Conservation (phyloP, 1,140 invertebrate species). For the Halyomorpha halys region DNA sequence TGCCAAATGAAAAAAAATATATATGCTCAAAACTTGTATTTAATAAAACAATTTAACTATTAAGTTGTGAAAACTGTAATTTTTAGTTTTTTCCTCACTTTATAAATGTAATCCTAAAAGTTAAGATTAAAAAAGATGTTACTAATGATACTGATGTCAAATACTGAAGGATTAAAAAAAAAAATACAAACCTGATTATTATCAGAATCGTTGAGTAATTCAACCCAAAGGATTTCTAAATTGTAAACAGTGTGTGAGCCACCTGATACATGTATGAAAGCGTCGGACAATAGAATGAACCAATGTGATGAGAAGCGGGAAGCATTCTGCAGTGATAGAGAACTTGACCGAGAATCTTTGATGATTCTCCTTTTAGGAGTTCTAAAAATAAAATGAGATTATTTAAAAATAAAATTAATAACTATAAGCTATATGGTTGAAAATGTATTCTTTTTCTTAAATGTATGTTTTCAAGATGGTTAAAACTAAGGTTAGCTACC, state of each 20-base stretch:
- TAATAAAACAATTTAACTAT: too few relatives aligned
- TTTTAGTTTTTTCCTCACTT: too few relatives aligned
- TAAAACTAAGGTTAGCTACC: too few relatives aligned
- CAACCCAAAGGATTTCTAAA: constrained; percentile 69
- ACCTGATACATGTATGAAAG: constrained; percentile 58
- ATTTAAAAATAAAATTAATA: not conserved
- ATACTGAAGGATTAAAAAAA: not conserved
- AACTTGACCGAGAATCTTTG: constrained; percentile 59
- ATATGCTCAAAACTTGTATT: too few relatives aligned
- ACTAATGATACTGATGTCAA: too few relatives aligned
- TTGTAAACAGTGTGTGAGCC: constrained; percentile 50
- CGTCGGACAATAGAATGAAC: constrained; percentile 65
- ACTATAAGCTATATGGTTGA: too few relatives aligned
- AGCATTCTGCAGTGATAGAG: constrained; percentile 54
- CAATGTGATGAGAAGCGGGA: constrained; percentile 58
- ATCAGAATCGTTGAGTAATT: constrained; percentile 45
- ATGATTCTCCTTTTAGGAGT: constrained; percentile 60
- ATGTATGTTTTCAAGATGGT: too few relatives aligned
- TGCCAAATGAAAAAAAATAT: too few relatives aligned
- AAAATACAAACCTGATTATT: constrained; percentile 38
- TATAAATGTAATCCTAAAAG: too few relatives aligned
- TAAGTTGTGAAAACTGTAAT: too few relatives aligned
- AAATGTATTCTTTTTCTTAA: too few relatives aligned
- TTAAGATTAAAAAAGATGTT: too few relatives aligned
- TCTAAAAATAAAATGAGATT: constrained; percentile 32